Evolutionary conservation across 1,140 invertebrate species (phyloP), one percentile per base, ranked within the genome.

Genomic region (Hycleus cichorii): DNA sequence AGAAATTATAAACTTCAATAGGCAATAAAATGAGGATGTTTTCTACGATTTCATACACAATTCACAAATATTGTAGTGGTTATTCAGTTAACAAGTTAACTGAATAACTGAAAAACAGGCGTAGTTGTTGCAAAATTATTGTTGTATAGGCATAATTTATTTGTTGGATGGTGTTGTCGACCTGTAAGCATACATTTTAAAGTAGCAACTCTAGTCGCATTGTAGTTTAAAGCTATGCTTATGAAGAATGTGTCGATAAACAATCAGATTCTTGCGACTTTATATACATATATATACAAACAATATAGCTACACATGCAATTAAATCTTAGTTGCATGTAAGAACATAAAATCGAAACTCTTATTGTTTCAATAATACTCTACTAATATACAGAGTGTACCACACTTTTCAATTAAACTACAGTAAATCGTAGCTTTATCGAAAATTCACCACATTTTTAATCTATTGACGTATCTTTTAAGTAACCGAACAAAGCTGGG

Each of bases 201-300:
- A 32, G 32, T 24, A 40, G 18, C 24, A 45, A 47, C 52, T 45
- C 4, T 32, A 32, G 53, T 56, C 53, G 53, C 53, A 43, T 56
- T 39, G 53, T 56, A 32, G 18, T 18, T 18, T 18, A 55, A 55
- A 42, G 52, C 52, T 47, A 47, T 39, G 44, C 47, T 45, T 53
- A 53, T 53, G 51, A 53, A 53, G 51, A 53, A 56, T 47, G 53
- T 56, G 53, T 56, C 53, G 53, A 56, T 56, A 56, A 56, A 56
- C 53, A 55, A 55, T 55, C 52, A 47, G 47, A 56, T 56, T 53
- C 51, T 45, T 53, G 46, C 32, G 40, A 53, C 51, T 53, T 32
- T 32, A 32, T 32, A 32, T 4, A 32, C 32, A 32, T 32, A 32
- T 32, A 32, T 32, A 32, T 32, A 5, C 7, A 32, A 5, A 32